Evolutionary conservation across 2,888 invertebrate species (phyloP).

Genomic region (Cataglyphis cursor): DNA sequence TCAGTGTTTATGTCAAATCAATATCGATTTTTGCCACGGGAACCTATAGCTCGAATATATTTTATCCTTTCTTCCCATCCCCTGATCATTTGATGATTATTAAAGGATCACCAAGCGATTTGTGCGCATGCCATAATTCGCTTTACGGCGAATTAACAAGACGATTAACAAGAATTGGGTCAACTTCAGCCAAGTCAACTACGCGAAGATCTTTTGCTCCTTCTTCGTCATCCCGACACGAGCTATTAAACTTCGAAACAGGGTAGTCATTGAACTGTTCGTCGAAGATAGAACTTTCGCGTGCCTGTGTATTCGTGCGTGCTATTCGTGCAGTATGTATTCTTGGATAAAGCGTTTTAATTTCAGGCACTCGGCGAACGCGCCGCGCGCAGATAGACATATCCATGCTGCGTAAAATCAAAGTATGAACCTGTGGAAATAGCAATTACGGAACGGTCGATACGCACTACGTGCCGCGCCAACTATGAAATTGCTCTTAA

Average conservation of each 20-base stretch:
- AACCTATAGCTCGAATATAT: not conserved
- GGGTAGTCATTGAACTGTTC: slow-evolving; percentile 64
- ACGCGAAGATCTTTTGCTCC: slow-evolving; percentile 56
- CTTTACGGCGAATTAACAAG: slow-evolving; percentile 61
- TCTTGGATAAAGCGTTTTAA: slow-evolving; percentile 37
- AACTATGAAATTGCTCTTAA: slow-evolving; percentile 36
- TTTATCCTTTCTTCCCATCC: not conserved
- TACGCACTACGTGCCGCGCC: slow-evolving; percentile 13
- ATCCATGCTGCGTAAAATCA: slow-evolving; percentile 22
- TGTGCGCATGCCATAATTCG: slow-evolving; percentile 54
- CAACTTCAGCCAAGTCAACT: slow-evolving; percentile 51
- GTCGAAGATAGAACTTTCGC: slow-evolving; percentile 57
- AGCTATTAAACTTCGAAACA: slow-evolving; percentile 44
- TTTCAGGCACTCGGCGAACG: slow-evolving; percentile 25
- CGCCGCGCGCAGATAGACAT: not conserved
- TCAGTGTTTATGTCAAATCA: not conserved
- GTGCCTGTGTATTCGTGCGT: not conserved
- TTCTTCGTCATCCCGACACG: slow-evolving; percentile 44
- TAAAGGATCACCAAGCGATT: slow-evolving; percentile 57
- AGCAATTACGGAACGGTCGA: slow-evolving; percentile 54
- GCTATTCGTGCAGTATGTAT: slow-evolving; percentile 7
- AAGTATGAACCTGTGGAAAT: slow-evolving; percentile 52
- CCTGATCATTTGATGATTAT: not conserved
- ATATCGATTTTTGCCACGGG: not conserved
- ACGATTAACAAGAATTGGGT: slow-evolving; percentile 68